Evolutionary conservation across 2,797 vertebrate species (phyloP), one percentile per base, ranked within the genome.

Genomic region (Nothura maculosa): DNA sequence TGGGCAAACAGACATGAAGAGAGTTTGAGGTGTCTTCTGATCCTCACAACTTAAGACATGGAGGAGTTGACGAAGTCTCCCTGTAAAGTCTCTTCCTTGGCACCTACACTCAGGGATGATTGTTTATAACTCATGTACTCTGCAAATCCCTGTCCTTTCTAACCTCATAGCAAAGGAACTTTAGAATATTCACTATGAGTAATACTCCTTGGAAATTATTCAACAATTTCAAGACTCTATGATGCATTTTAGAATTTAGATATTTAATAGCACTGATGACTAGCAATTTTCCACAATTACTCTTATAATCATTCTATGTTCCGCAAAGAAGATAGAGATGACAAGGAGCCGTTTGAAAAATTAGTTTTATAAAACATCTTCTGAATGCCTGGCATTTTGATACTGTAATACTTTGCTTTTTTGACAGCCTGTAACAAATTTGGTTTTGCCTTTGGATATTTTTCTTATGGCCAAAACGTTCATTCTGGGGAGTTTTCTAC

Each of bases 231-330:
- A 92, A 92, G 69, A 75, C 50, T 87, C 27, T 28, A 48, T 13
- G 62, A 81, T 32, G 72, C n/a, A 81, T 93, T 93, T 69, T 78
- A 87, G 72, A 94, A 92, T 72, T 82, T 52, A 87, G 88, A 66
- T 82, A 94, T 85, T 93, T 94, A 90, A 93, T 54, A 94, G 76
- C 69, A 81, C 30, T 85, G 92, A 92, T 69, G 62, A 89, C 69
- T 85, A 85, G 27, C 27, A 78, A 72, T 85, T 87, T 94, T 92
- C 79, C 76, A 89, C 55, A 87, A 92, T 85, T 85, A 83, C 54
- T 64, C 82, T 47, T 25, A 78, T 38, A 87, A 87, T 72, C 28
- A 57, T 83, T 81, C 45, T n/a, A n/a, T 36, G 45, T 40, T 58
- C 78, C 27, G 32, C 80, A 76, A 92, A 80, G 43, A 85, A 34